Base-by-base conservation (phyloP, 2,888 invertebrate species). In the Trissolcus brochymenae region DNA sequence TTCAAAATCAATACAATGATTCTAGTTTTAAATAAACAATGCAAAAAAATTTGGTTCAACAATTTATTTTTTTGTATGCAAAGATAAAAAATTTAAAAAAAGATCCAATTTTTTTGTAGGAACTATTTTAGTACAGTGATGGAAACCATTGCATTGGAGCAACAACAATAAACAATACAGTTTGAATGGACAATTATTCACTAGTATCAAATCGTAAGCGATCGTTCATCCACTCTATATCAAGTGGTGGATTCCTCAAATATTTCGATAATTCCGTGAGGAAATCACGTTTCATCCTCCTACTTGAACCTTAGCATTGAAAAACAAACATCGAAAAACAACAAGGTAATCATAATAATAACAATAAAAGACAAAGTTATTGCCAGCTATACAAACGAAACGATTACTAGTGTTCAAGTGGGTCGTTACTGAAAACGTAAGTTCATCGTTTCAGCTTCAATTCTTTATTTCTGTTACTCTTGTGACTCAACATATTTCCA, bases 341-440 rank as follows among this genome's bases (percentile, higher is more conserved):
- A 65, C 55, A 65, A 65, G 60, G 43, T 54, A 61, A 65, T 67
- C 49, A 62, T 67, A 62, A 74, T 73, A 66, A 74, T 74, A 67
- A 59, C 53, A 65, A 57, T 74, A 67, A 74, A 67, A 67, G 46
- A n/a, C 29, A 65, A 68, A 72, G 62, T 77, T 73, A 73, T 77
- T 77, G 35, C 62, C 43, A 55, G 60, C 61, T 49, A 35, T 35
- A 35, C 35, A 35, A 35, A 35, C 6, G 57, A 76, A 62, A 66
- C 49, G 54, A 66, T 72, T 72, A 51, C 76, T 60, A 55, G 72
- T 72, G 72, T 68, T 76, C 76, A 60, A 72, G 61, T 67, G 50
- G 50, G 72, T 66, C 64, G 66, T 76, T 56, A 6, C 49, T 51
- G 14, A 29, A 53, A 68, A 72, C 46, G 62, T 72, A 72, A 77